phyloP scores from a whole-genome alignment of 2,888 invertebrate species.

The Ditylenchus weischeri region DNA sequence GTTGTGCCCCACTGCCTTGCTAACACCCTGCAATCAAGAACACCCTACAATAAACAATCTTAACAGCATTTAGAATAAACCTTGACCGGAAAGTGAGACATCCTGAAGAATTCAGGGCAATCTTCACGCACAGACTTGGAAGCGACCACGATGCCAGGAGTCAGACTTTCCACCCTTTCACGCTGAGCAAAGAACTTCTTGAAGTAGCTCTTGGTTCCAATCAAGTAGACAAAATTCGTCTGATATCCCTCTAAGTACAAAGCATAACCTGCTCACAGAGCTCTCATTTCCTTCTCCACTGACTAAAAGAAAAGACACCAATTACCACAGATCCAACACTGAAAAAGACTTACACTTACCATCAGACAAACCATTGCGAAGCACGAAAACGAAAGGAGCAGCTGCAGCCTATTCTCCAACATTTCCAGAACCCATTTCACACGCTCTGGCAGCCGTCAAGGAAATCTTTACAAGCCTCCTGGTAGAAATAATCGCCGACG shows the following conservation, averaged over 20 bases:
- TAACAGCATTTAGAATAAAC: constrained; percentile 13
- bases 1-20: constrained; percentile 37
- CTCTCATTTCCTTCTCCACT: constrained; percentile 19
- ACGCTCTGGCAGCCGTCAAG: constrained; percentile 24
- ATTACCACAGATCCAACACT: no score
- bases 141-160: constrained; percentile 31
- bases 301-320: constrained; percentile 25
- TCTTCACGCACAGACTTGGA: constrained; percentile 22
- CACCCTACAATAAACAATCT: neutral
- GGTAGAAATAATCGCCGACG: constrained; percentile 39
- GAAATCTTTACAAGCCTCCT: constrained; percentile 27
- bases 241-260: constrained; percentile 3
- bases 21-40: constrained; percentile 3
- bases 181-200: constrained; percentile 26
- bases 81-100: constrained; percentile 31
- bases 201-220: constrained; percentile 33
- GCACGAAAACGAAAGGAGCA: constrained; percentile 25
- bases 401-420: constrained; percentile 15
- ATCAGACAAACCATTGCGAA: constrained; percentile 36
- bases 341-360: constrained; percentile 29
- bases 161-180: constrained; percentile 22
- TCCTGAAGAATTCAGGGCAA: constrained; percentile 31
- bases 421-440: constrained; percentile 20
- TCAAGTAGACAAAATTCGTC: constrained; percentile 27
- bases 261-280: constrained; percentile 42